Percentiles rank a stretch among this genome's conserved stretches.
Evolutionary conservation across 2,797 vertebrate genomes (phyloP).

Genomic region (Emydoidea blandingii): DNA sequence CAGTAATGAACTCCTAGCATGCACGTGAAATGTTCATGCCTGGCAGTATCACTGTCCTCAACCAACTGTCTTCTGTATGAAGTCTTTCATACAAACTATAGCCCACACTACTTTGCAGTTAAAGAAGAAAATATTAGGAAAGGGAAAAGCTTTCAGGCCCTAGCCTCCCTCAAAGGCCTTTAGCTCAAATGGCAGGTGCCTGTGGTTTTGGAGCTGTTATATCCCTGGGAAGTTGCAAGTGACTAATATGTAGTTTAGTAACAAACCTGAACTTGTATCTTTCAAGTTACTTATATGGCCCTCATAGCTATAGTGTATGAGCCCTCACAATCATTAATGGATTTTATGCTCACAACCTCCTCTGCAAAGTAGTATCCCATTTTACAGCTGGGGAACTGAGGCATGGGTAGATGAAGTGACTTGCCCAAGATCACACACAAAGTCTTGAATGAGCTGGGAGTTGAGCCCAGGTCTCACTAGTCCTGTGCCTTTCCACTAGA

Average conservation of each 20-base stretch:
- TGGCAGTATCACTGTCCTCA: slow-evolving; percentile 40
- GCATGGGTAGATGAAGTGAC: not conserved
- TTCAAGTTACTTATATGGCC: not conserved
- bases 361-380: not conserved
- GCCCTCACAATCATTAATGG: not conserved
- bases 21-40: slow-evolving; percentile 3
- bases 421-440: not conserved
- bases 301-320: not conserved
- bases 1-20: not conserved
- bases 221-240: not conserved
- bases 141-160: not conserved
- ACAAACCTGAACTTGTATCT: not conserved
- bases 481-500: not conserved
- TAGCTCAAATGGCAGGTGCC: not conserved
- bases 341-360: not conserved
- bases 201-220: not conserved
- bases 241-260: not conserved
- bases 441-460: not conserved
- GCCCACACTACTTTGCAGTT: slow-evolving; percentile 17
- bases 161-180: not conserved
- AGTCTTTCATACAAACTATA: slow-evolving; percentile 26
- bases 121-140: not conserved
- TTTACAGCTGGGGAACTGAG: not conserved
- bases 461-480: not conserved
- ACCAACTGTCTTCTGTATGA: slow-evolving; percentile 43